Evolutionary conservation across 2,113 vertebrate genomes (phyloP).

Genomic region (Kryptolebias marmoratus): DNA sequence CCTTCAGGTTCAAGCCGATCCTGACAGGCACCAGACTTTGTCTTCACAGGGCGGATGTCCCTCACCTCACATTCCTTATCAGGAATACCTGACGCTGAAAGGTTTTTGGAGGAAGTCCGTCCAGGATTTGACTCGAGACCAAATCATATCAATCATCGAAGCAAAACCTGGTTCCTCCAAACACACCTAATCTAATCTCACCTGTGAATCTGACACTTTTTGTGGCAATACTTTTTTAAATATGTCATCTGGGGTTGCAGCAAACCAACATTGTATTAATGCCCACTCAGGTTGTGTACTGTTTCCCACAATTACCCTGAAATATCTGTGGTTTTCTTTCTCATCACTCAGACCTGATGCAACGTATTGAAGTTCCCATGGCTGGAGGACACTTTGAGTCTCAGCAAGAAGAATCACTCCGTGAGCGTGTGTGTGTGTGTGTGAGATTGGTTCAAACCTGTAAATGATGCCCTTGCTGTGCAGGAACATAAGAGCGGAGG

Average conservation of each 20-base stretch:
- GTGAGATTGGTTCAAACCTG: constrained; percentile 79
- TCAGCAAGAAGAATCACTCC: not conserved
- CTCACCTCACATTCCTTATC: not conserved
- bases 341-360: not conserved
- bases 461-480: constrained; percentile 95
- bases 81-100: not conserved
- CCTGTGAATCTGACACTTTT: too few relatives aligned
- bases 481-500: constrained; percentile 95
- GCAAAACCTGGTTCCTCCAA: too few relatives aligned
- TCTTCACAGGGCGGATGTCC: too few relatives aligned
- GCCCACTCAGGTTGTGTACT: too few relatives aligned
- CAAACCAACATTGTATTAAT: too few relatives aligned
- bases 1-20: not conserved
- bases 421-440: not conserved
- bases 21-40: not conserved
- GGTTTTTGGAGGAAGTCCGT: not conserved
- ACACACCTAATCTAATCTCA: not conserved
- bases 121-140: not conserved
- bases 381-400: not conserved
- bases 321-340: not conserved
- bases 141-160: not conserved
- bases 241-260: not conserved
- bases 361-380: not conserved
- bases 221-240: too few relatives aligned
- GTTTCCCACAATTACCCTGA: not conserved